phyloP scores from a whole-genome alignment of 2,113 vertebrate species.

The Aythya baeri region DNA sequence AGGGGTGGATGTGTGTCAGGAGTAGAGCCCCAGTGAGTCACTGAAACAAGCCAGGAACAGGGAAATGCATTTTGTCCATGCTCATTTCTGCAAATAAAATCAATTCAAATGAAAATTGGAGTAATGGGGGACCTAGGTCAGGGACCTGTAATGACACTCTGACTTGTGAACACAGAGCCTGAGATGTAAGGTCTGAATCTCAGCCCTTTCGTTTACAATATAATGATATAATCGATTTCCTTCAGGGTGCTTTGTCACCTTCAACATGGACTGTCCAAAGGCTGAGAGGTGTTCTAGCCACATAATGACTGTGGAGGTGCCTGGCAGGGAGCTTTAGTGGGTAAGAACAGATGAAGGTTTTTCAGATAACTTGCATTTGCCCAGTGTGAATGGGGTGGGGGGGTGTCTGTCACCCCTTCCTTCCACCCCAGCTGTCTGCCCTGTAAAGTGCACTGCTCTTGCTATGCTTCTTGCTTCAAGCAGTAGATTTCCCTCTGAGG shows the following conservation, averaged over 20 bases:
- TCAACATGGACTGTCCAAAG: accelerated
- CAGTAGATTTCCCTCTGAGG: background rate
- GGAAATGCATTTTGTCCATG: accelerated
- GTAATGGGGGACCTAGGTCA: accelerated
- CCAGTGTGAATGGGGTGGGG: too few relatives aligned
- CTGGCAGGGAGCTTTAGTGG: background rate
- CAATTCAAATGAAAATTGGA: background rate
- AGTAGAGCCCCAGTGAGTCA: background rate
- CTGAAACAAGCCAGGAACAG: background rate
- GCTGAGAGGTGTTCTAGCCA: background rate
- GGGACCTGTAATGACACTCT: background rate
- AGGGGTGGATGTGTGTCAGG: background rate
- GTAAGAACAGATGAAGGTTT: background rate
- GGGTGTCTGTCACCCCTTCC: background rate
- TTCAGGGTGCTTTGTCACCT: background rate
- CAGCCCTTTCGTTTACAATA: background rate
- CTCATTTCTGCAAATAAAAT: background rate
- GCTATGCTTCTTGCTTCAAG: background rate
- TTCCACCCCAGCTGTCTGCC: background rate
- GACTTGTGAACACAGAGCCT: background rate
- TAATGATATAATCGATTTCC: background rate
- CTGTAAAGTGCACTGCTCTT: background rate
- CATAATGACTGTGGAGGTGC: accelerated
- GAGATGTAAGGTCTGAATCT: background rate
- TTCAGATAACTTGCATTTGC: background rate